Percentiles rank a stretch among this genome's conserved stretches.
phyloP scores from a whole-genome alignment of 2,113 vertebrate genomes.

The Accipiter cooperii region DNA sequence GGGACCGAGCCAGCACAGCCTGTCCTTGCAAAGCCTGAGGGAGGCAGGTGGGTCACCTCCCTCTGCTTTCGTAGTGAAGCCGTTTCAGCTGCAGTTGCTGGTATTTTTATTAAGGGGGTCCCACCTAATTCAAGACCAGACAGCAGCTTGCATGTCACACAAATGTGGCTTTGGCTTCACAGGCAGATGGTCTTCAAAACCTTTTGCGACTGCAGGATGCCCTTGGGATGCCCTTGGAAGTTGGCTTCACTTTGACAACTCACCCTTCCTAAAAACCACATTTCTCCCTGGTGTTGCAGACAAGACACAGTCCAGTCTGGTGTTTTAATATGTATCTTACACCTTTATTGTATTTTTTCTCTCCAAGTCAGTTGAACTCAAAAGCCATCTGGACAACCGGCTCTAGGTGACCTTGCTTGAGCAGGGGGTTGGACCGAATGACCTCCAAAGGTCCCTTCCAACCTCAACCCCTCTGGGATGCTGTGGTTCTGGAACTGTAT shows the following conservation, averaged over 20 bases:
- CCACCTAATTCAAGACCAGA: background rate
- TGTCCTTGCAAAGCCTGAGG: background rate
- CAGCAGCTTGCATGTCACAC: background rate
- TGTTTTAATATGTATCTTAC: background rate
- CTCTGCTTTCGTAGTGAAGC: background rate
- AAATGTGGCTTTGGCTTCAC: background rate
- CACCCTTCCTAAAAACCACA: accelerated
- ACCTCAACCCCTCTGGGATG: background rate
- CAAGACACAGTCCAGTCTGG: background rate
- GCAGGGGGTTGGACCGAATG: background rate
- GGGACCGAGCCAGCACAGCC: accelerated
- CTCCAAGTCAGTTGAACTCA: background rate
- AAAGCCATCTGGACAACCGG: background rate
- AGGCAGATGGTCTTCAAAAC: background rate
- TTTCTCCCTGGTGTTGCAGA: background rate
- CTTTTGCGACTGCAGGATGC: background rate
- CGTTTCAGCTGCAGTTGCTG: background rate
- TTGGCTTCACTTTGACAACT: background rate
- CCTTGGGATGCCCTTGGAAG: background rate
- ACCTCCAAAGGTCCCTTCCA: background rate
- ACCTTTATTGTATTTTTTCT: accelerated
- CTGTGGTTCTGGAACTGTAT: background rate
- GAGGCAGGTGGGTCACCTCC: background rate
- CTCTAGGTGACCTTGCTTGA: background rate
- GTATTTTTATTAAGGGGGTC: background rate